Evolutionary conservation across 2,888 invertebrate species (phyloP), one percentile per base, ranked within the genome.

Genomic region (Pollenia labialis): DNA sequence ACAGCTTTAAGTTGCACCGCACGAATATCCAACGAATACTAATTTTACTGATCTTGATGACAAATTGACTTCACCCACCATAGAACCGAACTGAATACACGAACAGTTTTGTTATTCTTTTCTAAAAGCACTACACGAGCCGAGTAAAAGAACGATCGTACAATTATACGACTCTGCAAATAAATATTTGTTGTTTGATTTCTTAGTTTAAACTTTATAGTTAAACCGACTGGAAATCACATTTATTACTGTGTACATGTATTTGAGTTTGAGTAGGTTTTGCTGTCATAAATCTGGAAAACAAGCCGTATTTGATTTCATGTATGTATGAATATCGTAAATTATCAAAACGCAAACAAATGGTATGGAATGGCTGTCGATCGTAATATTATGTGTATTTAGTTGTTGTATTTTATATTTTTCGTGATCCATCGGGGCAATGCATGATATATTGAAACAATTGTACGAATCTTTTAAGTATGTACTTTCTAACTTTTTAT

Each of bases 1-100:
- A 69, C 66, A 88, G 87, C 83, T 88, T 87, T 75, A 81, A 85
- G 69, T 85, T 87, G 87, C 82, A 87, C 83, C 88, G 88, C 88
- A 88, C 88, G 89, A 90, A 88, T 84, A 85, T 72, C 85, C 88
- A 89, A 89, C 88, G 88, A 89, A 88, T 89, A 90, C 90, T 90
- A 89, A 88, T 81, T 83, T 85, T 76, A 88, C 89, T 89, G 89
- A 90, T 89, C 89, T 86, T 88, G 88, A 88, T 87, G 89, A 89
- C 89, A 89, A 90, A 90, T 90, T 88, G 79, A 88, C 87, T 88
- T 89, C 89, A 89, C 88, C 89, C 89, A 89, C 88, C 87, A 81
- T 18, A 52, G 62, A 69, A 71, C 68, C 69, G 60, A 83, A 64
- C 18, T 6, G n/a, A 69, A 40, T 4, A 46, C 18, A 81, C 74